Conservation (phyloP, 2,113 vertebrate genomes). For the Apeltes quadracus region DNA sequence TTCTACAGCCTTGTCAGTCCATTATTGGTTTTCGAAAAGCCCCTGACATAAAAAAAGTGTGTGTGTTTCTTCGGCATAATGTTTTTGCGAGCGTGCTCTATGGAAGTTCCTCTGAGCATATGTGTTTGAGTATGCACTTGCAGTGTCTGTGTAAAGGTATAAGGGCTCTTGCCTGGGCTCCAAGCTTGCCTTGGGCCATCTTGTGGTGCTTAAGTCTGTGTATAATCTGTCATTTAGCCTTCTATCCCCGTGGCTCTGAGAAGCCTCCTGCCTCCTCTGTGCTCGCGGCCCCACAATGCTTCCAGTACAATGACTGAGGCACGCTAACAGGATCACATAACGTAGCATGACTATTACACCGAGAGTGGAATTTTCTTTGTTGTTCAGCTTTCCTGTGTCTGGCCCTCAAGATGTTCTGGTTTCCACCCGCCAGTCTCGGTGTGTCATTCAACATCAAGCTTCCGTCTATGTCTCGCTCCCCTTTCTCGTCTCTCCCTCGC, state of each 20-base stretch:
- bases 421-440: slow-evolving; percentile 12
- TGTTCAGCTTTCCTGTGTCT: slow-evolving; percentile 36
- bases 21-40: no score
- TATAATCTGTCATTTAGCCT: slow-evolving; percentile 69
- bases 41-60: no score
- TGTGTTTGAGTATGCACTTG: slow-evolving; percentile 42
- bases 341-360: slow-evolving; percentile 56
- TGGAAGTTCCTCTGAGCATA: slow-evolving; percentile 41
- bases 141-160: slow-evolving; percentile 42
- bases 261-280: slow-evolving; percentile 48
- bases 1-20: background rate
- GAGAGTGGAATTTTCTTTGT: slow-evolving; percentile 49
- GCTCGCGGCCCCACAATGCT: slow-evolving; percentile 46
- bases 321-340: slow-evolving; percentile 68
- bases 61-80: slow-evolving; percentile 12
- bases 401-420: slow-evolving; percentile 25
- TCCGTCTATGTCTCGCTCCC: slow-evolving; percentile 4
- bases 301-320: slow-evolving; percentile 58
- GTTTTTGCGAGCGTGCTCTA: slow-evolving; percentile 14
- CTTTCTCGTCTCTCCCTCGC: background rate
- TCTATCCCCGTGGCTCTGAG: slow-evolving; percentile 55
- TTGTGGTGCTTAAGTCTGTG: slow-evolving; percentile 71
- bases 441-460: slow-evolving; percentile 19
- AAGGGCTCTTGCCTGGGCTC: slow-evolving; percentile 57
- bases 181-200: slow-evolving; percentile 67